Percentiles rank a stretch among this genome's conserved stretches.
These are phyloP conservation scores for Sebastes baramenuke DNA, from an alignment of 2,797 vertebrate genomes.

Conservation along the genomic window DNA sequence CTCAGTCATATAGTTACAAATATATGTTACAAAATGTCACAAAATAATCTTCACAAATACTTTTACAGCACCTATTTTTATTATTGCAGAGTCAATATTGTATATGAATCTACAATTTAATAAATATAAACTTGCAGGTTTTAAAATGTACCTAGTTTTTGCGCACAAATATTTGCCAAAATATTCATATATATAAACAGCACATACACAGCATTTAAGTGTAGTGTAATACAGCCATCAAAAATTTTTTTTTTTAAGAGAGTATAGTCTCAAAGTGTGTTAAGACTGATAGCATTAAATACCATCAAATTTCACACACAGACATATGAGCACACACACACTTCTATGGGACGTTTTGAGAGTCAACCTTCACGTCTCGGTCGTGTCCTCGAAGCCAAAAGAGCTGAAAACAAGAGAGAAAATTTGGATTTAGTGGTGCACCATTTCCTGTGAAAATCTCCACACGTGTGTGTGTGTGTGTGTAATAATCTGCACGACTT, in stretches of 20 bases:
- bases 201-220: not conserved
- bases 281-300: not conserved
- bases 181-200: not conserved
- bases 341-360: not conserved
- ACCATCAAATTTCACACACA: not conserved
- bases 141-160: not conserved
- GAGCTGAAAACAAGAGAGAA: slow-evolving; percentile 47
- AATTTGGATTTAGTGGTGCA: slow-evolving; percentile 27
- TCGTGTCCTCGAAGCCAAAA: slow-evolving; percentile 16
- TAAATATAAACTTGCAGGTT: not conserved
- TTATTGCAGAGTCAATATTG: not conserved
- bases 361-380: slow-evolving; percentile 11
- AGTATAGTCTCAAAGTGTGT: not conserved
- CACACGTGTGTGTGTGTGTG: not conserved
- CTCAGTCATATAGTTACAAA: not conserved
- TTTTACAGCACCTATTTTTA: not conserved
- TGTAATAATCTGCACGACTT: not conserved
- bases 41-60: not conserved
- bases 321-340: not conserved
- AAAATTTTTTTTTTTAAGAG: not conserved
- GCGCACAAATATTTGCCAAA: not conserved
- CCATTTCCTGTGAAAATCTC: not conserved
- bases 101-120: not conserved
- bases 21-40: not conserved
- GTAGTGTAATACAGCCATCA: not conserved